phyloP scores from a whole-genome alignment of 2,113 vertebrate genomes.

The Triplophysa dalaica region DNA sequence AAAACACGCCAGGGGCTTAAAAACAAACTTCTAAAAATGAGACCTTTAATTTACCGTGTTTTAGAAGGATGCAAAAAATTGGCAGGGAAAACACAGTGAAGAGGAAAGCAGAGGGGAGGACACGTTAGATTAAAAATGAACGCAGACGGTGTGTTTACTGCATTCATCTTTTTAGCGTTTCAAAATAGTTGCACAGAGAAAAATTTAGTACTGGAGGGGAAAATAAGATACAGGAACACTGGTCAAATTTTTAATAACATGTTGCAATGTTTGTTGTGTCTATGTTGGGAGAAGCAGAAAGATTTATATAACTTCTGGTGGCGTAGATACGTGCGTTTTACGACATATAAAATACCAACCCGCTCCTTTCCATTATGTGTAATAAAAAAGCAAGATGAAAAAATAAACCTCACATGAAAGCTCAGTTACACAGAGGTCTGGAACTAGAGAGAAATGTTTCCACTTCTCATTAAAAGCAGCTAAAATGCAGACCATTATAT shows the following conservation, averaged over 20 bases:
- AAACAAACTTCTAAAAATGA: conserved; percentile 25
- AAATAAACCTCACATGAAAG: conserved; percentile 17
- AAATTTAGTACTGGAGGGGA: neutral
- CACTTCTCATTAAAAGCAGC: conserved; percentile 28
- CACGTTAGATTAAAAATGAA: neutral
- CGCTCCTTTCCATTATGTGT: neutral
- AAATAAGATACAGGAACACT: neutral
- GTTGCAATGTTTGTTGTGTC: neutral
- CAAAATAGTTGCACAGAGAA: neutral
- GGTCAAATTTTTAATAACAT: conserved; percentile 1
- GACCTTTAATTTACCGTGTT: conserved; percentile 15
- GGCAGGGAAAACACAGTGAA: neutral
- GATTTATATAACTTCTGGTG: neutral
- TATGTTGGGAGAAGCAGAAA: neutral
- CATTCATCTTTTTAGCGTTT: neutral
- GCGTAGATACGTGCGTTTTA: neutral
- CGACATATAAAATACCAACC: conserved; percentile 6
- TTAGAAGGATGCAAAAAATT: neutral
- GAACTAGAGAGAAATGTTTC: conserved; percentile 9
- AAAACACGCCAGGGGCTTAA: conserved; percentile 17
- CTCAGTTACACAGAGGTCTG: conserved; percentile 20
- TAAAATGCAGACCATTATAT: neutral
- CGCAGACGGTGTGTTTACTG: neutral
- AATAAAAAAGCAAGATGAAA: neutral
- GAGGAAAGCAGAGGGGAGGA: neutral